phyloP scores from a whole-genome alignment of 2,797 vertebrate species.

The Girardinus metallicus region DNA sequence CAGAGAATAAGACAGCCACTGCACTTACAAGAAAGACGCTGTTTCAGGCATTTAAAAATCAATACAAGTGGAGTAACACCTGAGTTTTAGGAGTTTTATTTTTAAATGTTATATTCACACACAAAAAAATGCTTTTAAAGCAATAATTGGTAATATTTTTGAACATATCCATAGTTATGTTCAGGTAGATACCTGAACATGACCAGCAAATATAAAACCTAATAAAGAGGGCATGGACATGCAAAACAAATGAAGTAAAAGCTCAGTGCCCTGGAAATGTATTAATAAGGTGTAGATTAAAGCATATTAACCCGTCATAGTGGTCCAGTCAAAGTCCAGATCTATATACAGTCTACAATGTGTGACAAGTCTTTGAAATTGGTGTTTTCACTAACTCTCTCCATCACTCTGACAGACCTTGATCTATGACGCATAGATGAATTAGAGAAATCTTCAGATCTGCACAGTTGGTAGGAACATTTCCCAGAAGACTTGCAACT shows the following conservation, averaged over 20 bases:
- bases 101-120: background rate
- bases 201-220: background rate
- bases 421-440: background rate
- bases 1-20: background rate
- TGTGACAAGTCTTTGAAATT: background rate
- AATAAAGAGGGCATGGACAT: background rate
- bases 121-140: background rate
- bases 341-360: background rate
- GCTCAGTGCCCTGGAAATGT: background rate
- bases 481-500: background rate
- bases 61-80: background rate
- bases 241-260: background rate
- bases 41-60: background rate
- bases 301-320: background rate
- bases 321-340: background rate
- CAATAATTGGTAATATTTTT: background rate
- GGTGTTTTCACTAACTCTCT: background rate
- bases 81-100: background rate
- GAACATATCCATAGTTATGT: background rate
- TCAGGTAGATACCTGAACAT: background rate
- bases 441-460: background rate
- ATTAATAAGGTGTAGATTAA: background rate
- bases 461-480: background rate
- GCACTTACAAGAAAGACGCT: background rate
- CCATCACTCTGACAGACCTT: background rate